These are phyloP conservation scores for Drosophila mayaguana DNA, from an alignment of 2,888 invertebrate genomes.

Conservation along the genomic window DNA sequence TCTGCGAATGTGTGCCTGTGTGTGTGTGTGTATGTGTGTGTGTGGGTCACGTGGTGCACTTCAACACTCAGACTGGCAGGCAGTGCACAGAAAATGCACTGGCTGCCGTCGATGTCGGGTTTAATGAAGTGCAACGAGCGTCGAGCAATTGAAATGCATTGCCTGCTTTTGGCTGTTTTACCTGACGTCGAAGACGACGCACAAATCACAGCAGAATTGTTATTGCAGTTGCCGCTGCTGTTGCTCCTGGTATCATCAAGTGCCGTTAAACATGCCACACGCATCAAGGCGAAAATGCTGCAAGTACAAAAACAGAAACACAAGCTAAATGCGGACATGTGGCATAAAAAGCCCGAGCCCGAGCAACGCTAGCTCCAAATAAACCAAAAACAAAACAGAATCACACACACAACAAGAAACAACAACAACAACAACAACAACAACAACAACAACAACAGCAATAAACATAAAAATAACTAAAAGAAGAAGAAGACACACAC, in stretches of 20 bases:
- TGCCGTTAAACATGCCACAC: slow-evolving; percentile 69
- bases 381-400: slow-evolving; percentile 34
- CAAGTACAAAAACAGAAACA: slow-evolving; percentile 47
- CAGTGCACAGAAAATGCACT: slow-evolving; percentile 35
- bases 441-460: not conserved
- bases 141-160: slow-evolving; percentile 74
- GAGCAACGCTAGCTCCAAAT: slow-evolving; percentile 45
- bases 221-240: slow-evolving; percentile 25
- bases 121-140: slow-evolving; percentile 76
- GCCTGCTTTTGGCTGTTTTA: slow-evolving; percentile 38
- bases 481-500: slow-evolving; percentile 8
- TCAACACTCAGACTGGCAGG: slow-evolving; percentile 34
- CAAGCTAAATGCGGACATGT: slow-evolving; percentile 39
- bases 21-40: slow-evolving; percentile 32
- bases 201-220: slow-evolving; percentile 44
- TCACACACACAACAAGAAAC: not conserved
- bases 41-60: slow-evolving; percentile 72
- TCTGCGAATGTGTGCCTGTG: not conserved
- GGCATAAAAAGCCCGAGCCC: slow-evolving; percentile 54
- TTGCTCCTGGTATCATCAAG: slow-evolving; percentile 52
- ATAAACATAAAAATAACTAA: slow-evolving; percentile 7
- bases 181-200: slow-evolving; percentile 40
- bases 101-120: slow-evolving; percentile 63
- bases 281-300: slow-evolving; percentile 67
- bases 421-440: not conserved